These are phyloP conservation scores for Tenualosa ilisha DNA, from an alignment of 2,797 vertebrate genomes.

Conservation along the genomic window DNA sequence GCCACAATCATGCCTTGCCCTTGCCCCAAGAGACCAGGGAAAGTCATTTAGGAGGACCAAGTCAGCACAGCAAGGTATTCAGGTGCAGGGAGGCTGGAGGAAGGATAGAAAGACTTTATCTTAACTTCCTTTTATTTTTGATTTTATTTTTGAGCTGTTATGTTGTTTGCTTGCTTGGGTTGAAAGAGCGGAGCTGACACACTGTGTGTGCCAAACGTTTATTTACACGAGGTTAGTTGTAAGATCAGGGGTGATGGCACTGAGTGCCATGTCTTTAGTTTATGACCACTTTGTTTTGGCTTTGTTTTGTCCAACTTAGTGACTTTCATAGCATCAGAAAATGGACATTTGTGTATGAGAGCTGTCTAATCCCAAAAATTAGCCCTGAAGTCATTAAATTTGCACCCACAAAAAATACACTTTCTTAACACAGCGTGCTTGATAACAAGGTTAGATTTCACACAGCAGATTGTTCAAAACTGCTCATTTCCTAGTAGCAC, in stretches of 20 bases:
- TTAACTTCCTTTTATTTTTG: slow-evolving; percentile 24
- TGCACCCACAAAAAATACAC: background rate
- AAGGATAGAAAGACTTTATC: background rate
- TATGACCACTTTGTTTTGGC: background rate
- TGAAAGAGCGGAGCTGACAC: background rate
- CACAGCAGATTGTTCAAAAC: background rate
- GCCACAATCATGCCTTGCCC: background rate
- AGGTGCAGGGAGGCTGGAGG: too few species aligned
- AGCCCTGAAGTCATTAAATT: background rate
- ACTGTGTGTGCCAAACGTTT: background rate
- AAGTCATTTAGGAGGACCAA: background rate
- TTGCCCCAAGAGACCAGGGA: background rate
- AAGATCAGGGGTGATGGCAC: background rate
- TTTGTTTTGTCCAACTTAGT: background rate
- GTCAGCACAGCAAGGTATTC: background rate
- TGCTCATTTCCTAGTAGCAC: background rate
- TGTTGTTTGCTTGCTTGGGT: background rate
- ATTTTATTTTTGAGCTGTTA: background rate
- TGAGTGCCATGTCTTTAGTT: background rate
- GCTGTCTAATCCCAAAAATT: background rate
- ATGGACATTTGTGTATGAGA: background rate
- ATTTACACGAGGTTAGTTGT: background rate
- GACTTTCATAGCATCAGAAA: background rate
- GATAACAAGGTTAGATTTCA: background rate
- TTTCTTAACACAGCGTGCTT: background rate